A percentile compares a stretch with the other conserved stretches of the same genome.
Conservation (phyloP, 2,797 vertebrate genomes). For the Etheostoma perlongum region DNA sequence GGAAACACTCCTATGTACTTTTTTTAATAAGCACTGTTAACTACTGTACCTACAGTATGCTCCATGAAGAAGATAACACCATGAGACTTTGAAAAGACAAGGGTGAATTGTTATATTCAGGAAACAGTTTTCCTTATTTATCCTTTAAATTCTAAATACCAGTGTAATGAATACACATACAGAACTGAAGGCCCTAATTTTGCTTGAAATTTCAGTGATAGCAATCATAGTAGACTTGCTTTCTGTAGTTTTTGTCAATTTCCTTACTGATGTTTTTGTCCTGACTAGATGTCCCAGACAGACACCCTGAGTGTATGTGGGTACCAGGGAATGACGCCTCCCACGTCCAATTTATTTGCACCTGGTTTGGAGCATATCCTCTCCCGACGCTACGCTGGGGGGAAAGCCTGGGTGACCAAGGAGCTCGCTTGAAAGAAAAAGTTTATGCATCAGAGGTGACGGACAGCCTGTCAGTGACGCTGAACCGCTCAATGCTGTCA, state of each 20-base stretch:
- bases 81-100: neutral
- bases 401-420: constrained; percentile 28
- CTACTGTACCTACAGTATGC: too few relatives aligned
- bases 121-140: neutral
- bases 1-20: too few relatives aligned
- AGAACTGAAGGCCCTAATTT: neutral
- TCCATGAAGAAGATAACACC: neutral
- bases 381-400: constrained; percentile 87
- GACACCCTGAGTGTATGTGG: constrained; percentile 84
- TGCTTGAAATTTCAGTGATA: neutral
- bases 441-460: constrained; percentile 48
- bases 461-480: constrained; percentile 68
- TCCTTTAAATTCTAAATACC: neutral
- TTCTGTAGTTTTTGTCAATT: neutral
- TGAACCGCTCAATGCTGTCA: constrained; percentile 84
- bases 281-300: constrained; percentile 82
- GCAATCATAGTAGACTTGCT: neutral
- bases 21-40: too few relatives aligned
- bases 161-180: neutral
- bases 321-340: constrained; percentile 19
- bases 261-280: constrained; percentile 12
- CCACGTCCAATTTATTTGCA: constrained; percentile 85
- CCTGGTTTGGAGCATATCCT: constrained; percentile 90
- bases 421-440: neutral
- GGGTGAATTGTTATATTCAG: neutral